Evolutionary conservation across 1,140 invertebrate genomes (phyloP), one percentile per base, ranked within the genome.

Genomic region (Aplysia californica): DNA sequence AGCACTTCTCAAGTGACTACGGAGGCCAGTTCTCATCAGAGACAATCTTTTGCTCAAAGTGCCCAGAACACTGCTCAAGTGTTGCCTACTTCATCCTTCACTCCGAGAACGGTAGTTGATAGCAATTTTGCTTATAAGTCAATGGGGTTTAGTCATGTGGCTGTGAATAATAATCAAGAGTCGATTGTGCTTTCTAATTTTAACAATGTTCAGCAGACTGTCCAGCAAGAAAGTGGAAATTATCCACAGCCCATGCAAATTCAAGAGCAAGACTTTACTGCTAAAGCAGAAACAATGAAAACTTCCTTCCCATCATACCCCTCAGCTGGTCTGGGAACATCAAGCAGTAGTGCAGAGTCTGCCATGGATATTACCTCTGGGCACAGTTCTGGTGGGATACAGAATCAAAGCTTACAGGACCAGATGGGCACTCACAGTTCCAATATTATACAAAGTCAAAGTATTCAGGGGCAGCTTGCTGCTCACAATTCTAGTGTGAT

Each of bases 211-310:
- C 5, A 5, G 20, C 66, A 20, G 4, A 35, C n/a, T 68, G 21
- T 39, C 20, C 35, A 41, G 31, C 18, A 39, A 4, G 35, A 18
- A 1, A 64, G 6, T 72, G 56, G 41, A 59, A 23, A 39, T 5
- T 72, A 39, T 41, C 70, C 70, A 61, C 70, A 72, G 44, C 70
- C 70, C 18, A 72, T 72, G 70, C 70, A 61, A 38, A 58, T 72
- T 21, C 70, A 72, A 29, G 58, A 72, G 31, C 20, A 55, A 38
- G 38, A 72, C 26, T 26, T 44, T 68, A 10, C 4, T 29, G 23
- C 15, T 2, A 31, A 68, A 44, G 39, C 35, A n/a, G 66, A 31
- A 44, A 2, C 36, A 26, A 31, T 2, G n/a, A 29, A 21, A 21
- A 56, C 3, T 41, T 26, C 58, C 31, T 21, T 58, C 41, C 31